Evolutionary conservation across 2,113 vertebrate genomes (phyloP).

Genomic region (Mesoclemmys tuberculata): DNA sequence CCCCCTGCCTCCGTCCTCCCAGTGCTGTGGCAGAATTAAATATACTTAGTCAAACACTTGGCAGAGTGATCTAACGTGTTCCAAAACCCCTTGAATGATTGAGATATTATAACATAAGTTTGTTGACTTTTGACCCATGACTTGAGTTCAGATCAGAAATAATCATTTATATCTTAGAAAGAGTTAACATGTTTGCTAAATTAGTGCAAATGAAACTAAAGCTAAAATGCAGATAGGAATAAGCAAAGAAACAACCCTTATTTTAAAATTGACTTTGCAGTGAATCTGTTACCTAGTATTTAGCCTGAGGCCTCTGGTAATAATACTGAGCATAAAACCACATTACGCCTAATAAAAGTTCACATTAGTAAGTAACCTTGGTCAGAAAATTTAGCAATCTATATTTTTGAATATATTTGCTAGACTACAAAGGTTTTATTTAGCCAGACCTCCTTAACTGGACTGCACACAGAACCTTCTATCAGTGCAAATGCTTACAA

Average conservation of each 20-base stretch:
- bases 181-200: neutral
- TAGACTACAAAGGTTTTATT: neutral
- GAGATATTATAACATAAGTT: neutral
- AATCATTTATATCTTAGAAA: neutral
- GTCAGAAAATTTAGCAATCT: neutral
- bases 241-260: neutral
- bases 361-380: neutral
- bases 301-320: neutral
- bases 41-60: too few species aligned
- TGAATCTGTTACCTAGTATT: neutral
- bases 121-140: neutral
- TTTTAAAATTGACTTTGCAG: neutral
- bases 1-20: neutral
- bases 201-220: neutral
- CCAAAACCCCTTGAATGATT: neutral
- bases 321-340: neutral
- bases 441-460: neutral
- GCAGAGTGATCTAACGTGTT: too few species aligned
- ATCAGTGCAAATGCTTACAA: neutral
- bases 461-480: neutral
- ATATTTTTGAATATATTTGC: neutral
- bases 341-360: neutral
- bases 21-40: neutral
- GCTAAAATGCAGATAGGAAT: neutral
- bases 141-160: neutral